Base-by-base conservation (phyloP, 2,888 invertebrate genomes). In the Peribatodes rhomboidaria region DNA sequence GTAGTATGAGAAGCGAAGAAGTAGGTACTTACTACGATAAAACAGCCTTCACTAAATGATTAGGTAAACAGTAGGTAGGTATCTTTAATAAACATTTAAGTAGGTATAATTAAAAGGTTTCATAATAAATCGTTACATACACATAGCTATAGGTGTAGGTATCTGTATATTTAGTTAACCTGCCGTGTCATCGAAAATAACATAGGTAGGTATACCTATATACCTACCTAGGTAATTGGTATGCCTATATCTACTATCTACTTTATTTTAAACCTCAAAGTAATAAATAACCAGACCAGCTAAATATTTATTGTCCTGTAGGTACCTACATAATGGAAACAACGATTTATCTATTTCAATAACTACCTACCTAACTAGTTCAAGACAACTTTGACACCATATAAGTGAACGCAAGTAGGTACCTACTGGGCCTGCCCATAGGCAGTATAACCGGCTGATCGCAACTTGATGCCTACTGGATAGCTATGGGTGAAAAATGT, bases 301-400 rank as follows among this genome's bases (percentile, higher is more conserved):
- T 42, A 42, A 42, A 54, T 31, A 35, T 55, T 20, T n/a, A 31
- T 55, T 33, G 31, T 53, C 13, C 39, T 69, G 65, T 27, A 2
- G 27, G 27, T 59, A 66, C 59, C 50, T 61, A 11, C n/a, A 39
- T 53, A 61, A 64, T 58, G 44, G 54, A 59, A 54, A 58, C 39
- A 59, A 49, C 61, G 53, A 44, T 33, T 58, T 58, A 65, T 72
- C 54, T 64, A 68, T 69, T 72, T 70, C 64, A 68, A 62, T 72
- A 70, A 60, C 27, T 71, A 73, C 77, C 77, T 72, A 70, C 58
- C 27, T 71, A 73, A 78, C 77, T 71, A 74, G 79, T 75, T 72
- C 70, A 68, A 61, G 67, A 71, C 68, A 71, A 73, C 73, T 77
- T 73, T 72, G 50, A 68, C 71, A 69, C 77, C 74, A 73, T 78